Conservation (phyloP, 2,797 vertebrate species). For the Brotogeris chrysoptera region DNA sequence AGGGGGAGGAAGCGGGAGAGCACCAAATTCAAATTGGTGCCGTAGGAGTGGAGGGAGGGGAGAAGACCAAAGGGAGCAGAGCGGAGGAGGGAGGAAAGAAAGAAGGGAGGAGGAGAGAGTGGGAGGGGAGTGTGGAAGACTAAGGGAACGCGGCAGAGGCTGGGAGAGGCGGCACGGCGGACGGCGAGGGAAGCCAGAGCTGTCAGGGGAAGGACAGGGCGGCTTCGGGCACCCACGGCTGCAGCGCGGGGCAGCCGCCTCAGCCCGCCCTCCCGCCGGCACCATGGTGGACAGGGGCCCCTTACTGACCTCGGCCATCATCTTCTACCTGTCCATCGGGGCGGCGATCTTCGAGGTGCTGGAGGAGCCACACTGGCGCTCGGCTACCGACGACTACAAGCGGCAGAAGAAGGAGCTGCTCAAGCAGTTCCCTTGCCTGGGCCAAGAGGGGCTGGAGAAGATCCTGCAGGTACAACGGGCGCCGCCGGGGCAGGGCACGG, state of each 20-base stretch:
- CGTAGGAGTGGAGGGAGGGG: background rate
- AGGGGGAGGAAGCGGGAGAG: slow-evolving; percentile 55
- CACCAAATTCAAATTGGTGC: slow-evolving; percentile 77
- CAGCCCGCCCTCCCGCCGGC: background rate
- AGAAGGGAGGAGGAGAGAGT: background rate
- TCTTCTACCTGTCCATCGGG: slow-evolving; percentile 98
- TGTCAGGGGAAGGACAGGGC: background rate
- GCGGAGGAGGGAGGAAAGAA: background rate
- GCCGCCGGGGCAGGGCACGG: background rate
- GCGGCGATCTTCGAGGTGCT: slow-evolving; percentile 98
- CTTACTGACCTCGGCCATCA: slow-evolving; percentile 93
- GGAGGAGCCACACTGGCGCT: slow-evolving; percentile 92
- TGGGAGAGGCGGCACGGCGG: background rate
- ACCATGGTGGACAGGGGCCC: slow-evolving; percentile 97
- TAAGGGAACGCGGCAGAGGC: slow-evolving; percentile 6
- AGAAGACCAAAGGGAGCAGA: background rate
- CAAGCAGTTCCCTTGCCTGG: slow-evolving; percentile 87
- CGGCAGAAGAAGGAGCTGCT: slow-evolving; percentile 83
- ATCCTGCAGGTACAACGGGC: slow-evolving; percentile 86
- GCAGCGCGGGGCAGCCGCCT: background rate
- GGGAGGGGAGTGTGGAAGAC: slow-evolving; percentile 4
- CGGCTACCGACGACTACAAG: slow-evolving; percentile 80
- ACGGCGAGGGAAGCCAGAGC: background rate
- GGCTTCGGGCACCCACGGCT: background rate
- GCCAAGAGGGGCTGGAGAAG: slow-evolving; percentile 84